Base-by-base conservation (phyloP, 2,888 invertebrate genomes). In the Phorcus lineatus region DNA sequence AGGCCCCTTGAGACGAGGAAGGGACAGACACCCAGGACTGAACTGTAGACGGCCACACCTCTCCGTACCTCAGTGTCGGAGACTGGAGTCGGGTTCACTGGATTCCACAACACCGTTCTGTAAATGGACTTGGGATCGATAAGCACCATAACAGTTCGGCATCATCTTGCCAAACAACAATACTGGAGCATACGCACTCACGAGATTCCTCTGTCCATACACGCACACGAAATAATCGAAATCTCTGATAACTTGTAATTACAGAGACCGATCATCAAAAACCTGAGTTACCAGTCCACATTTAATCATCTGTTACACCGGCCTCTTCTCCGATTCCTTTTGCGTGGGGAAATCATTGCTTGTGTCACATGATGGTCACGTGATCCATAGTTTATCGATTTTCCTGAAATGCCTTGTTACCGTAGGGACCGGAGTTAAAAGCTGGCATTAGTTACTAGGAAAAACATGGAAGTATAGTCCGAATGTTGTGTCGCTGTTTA, bases 331-430 rank as follows among this genome's bases (percentile, higher is more conserved):
- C 31, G 4, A 70, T 40, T 17, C 36, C 40, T 31, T 36, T 19
- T 70, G 36, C 62, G 24, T 24, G 62, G 28, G 28, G 62, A 36
- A 9, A 19, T 19, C 40, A 70, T 36, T 40, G 70, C 19, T 11
- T 24, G 36, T n/a, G 70, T 70, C 70, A 70, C 70, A 70, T 70
- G 70, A 70, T 36, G 36, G 31, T 70, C 70, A 70, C 70, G 70
- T 70, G 70, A 2, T 70, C 31, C 3, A 31, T 19, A 13, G 19
- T 36, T 40, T 70, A 70, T 70, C 19, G 70, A 70, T 70, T 70
- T 22, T 70, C 36, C 17, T 24, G 36, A 19, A 28, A 11, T 36
- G 19, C 31, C 40, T 11, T 0, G 67, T 67, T 67, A 24, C 31
- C 17, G 17, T 16, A 17, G 31, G 67, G 36, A 19, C 19, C 9